These are phyloP conservation scores for Thyatira batis DNA, from an alignment of 2,888 invertebrate genomes.

Conservation along the genomic window DNA sequence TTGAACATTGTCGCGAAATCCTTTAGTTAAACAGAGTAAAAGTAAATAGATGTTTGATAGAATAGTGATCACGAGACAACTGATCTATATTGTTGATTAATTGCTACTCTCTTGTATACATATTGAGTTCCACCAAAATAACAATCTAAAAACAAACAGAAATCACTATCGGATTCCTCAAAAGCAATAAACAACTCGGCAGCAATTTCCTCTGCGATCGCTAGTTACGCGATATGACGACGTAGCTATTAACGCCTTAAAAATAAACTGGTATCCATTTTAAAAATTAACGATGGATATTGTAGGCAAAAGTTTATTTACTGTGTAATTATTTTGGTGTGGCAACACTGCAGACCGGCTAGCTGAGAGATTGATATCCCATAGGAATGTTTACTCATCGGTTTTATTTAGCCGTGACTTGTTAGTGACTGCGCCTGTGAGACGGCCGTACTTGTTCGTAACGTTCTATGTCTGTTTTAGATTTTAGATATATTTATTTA, in stretches of 20 bases:
- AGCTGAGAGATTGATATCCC: neutral
- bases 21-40: too few relatives aligned
- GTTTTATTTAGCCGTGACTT: neutral
- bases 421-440: too few relatives aligned
- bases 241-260: neutral
- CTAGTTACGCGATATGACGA: neutral
- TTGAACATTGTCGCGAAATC: too few relatives aligned
- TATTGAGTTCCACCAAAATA: neutral
- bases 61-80: too few relatives aligned
- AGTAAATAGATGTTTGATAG: too few relatives aligned
- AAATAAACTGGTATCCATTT: neutral
- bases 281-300: neutral
- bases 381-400: neutral
- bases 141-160: neutral
- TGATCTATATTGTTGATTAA: too few relatives aligned
- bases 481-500: too few relatives aligned
- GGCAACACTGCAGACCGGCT: neutral
- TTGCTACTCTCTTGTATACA: too few relatives aligned
- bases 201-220: neutral
- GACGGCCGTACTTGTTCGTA: too few relatives aligned
- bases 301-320: slow-evolving; percentile 1
- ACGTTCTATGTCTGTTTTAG: too few relatives aligned
- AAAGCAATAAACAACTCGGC: neutral
- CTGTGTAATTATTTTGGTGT: neutral
- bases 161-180: neutral